Evolutionary conservation across 2,888 invertebrate species (phyloP).

Genomic region (Alloplasta piceator): DNA sequence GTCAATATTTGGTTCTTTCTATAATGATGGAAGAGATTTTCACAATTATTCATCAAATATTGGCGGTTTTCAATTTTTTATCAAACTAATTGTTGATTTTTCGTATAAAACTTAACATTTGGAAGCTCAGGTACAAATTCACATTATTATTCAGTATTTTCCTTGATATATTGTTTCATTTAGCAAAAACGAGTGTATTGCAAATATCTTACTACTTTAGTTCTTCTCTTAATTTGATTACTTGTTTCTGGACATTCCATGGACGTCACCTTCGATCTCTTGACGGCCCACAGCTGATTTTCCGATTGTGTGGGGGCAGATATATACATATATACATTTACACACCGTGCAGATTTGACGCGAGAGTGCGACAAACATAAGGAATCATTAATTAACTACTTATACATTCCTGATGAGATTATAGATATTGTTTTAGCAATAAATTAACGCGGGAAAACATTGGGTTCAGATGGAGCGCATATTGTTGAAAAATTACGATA

Average conservation of each 20-base stretch:
- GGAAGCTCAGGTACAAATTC: not conserved
- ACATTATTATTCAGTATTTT: not conserved
- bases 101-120: not conserved
- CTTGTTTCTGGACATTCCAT: slow-evolving; percentile 8
- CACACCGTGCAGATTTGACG: slow-evolving; percentile 16
- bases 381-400: slow-evolving; percentile 2
- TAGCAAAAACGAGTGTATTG: not conserved
- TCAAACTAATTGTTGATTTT: slow-evolving; percentile 2
- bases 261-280: slow-evolving; percentile 58
- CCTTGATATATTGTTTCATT: not conserved
- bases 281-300: slow-evolving; percentile 55
- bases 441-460: not conserved
- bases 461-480: slow-evolving; percentile 28
- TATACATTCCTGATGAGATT: slow-evolving; percentile 1
- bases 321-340: slow-evolving; percentile 18
- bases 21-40: too few relatives aligned
- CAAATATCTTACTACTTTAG: slow-evolving; percentile 42
- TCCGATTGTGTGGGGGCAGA: slow-evolving; percentile 1
- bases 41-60: too few relatives aligned
- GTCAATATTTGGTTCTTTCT: too few relatives aligned
- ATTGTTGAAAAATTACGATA: slow-evolving; percentile 27
- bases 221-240: slow-evolving; percentile 44
- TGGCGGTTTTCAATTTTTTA: not conserved
- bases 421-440: slow-evolving; percentile 4
- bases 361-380: not conserved